phyloP scores from a whole-genome alignment of 2,113 vertebrate species.

The Elephantulus edwardii region DNA sequence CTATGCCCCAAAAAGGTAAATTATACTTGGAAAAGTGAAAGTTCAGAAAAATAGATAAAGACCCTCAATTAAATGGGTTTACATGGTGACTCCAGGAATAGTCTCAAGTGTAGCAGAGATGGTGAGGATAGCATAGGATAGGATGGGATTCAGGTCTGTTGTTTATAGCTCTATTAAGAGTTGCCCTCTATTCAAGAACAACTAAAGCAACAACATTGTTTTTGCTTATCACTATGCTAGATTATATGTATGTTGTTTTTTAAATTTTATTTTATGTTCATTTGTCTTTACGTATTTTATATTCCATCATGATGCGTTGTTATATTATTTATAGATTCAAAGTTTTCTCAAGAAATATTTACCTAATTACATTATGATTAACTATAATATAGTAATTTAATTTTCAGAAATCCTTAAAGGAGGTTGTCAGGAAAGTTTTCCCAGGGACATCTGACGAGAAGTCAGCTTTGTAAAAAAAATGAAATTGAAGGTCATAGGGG shows the following conservation, averaged over 20 bases:
- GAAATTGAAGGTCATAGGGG: background rate
- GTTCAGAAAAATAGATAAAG: no score
- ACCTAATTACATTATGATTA: background rate
- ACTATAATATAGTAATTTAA: background rate
- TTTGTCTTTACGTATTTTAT: conserved; percentile 14
- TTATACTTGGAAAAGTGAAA: no score
- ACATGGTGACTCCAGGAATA: no score
- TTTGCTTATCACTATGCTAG: conserved; percentile 26
- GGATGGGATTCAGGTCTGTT: no score
- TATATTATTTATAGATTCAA: conserved; percentile 19
- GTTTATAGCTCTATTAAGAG: no score
- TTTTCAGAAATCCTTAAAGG: background rate
- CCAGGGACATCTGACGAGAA: background rate
- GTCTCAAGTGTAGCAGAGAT: no score
- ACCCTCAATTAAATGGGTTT: no score
- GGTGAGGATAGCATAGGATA: no score
- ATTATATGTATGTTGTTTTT: no score
- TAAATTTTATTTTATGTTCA: no score
- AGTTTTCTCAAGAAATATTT: conserved; percentile 23
- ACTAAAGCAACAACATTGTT: background rate
- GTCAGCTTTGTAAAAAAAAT: background rate
- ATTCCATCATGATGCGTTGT: background rate
- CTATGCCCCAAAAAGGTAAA: no score
- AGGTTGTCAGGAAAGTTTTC: background rate
- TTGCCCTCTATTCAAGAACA: no score